Conservation (phyloP, 2,888 invertebrate genomes). For the Liopterus haemorrhoidalis region DNA sequence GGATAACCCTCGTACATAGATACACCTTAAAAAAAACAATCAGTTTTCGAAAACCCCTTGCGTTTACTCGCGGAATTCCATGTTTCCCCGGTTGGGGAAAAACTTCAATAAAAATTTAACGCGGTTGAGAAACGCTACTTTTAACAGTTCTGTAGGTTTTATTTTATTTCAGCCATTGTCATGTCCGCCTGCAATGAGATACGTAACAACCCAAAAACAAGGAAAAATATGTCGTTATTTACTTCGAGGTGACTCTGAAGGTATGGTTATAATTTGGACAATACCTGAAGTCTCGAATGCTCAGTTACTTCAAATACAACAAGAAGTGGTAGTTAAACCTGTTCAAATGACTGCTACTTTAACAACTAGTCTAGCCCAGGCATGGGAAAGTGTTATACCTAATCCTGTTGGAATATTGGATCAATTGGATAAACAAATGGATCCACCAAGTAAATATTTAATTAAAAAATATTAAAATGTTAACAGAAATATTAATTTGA, state of each 20-base stretch:
- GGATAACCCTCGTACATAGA: no score
- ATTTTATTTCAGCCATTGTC: constrained; percentile 62
- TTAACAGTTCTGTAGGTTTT: no score
- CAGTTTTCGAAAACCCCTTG: no score
- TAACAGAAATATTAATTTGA: neutral
- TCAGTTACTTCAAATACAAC: constrained; percentile 55
- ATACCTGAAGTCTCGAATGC: constrained; percentile 75
- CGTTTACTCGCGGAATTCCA: no score
- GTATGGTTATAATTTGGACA: constrained; percentile 82
- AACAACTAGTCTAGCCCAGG: constrained; percentile 73
- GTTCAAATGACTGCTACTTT: constrained; percentile 64
- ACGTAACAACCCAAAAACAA: constrained; percentile 63
- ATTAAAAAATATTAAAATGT: neutral
- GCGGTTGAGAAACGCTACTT: no score
- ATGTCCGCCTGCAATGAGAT: constrained; percentile 86
- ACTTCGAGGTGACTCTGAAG: constrained; percentile 86
- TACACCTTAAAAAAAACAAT: no score
- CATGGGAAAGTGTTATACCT: constrained; percentile 84
- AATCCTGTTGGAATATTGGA: constrained; percentile 87
- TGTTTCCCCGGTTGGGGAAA: no score
- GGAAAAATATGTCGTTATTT: constrained; percentile 62
- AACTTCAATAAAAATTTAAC: no score
- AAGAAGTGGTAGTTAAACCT: constrained; percentile 46
- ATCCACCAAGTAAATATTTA: constrained; percentile 50
- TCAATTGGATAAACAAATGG: constrained; percentile 72